These are phyloP conservation scores for Conistra vaccinii DNA, from an alignment of 2,888 invertebrate species.

Conservation along the genomic window DNA sequence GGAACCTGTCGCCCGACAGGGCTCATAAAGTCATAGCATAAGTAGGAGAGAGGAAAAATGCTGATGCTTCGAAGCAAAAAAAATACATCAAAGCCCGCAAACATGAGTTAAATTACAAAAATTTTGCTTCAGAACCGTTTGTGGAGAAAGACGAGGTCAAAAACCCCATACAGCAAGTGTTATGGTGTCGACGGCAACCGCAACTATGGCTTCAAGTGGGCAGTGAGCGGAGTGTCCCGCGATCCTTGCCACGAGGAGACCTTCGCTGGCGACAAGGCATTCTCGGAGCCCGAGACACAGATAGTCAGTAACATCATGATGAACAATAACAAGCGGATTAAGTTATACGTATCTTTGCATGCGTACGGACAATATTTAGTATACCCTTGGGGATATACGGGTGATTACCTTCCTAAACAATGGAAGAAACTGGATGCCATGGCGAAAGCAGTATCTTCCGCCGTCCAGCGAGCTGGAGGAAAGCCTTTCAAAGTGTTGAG, in stretches of 20 bases:
- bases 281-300: constrained; percentile 92
- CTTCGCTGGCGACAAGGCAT: constrained; percentile 91
- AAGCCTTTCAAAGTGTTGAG: constrained; percentile 85
- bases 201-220: constrained; percentile 93
- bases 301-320: constrained; percentile 90
- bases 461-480: constrained; percentile 85
- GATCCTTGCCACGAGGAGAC: constrained; percentile 91
- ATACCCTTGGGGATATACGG: constrained; percentile 92
- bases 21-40: no score
- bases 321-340: constrained; percentile 86
- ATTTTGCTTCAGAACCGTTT: constrained; percentile 88
- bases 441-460: constrained; percentile 81
- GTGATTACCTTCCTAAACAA: constrained; percentile 84
- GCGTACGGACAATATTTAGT: constrained; percentile 92
- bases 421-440: constrained; percentile 85
- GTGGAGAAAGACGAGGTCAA: constrained; percentile 92
- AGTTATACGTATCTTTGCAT: constrained; percentile 93
- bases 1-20: no score
- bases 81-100: not conserved
- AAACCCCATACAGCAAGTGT: constrained; percentile 78
- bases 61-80: not conserved
- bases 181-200: constrained; percentile 93
- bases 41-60: no score
- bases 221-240: constrained; percentile 91
- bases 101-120: not conserved